Base-by-base conservation (phyloP, 2,113 vertebrate genomes). In the Lonchura striata region DNA sequence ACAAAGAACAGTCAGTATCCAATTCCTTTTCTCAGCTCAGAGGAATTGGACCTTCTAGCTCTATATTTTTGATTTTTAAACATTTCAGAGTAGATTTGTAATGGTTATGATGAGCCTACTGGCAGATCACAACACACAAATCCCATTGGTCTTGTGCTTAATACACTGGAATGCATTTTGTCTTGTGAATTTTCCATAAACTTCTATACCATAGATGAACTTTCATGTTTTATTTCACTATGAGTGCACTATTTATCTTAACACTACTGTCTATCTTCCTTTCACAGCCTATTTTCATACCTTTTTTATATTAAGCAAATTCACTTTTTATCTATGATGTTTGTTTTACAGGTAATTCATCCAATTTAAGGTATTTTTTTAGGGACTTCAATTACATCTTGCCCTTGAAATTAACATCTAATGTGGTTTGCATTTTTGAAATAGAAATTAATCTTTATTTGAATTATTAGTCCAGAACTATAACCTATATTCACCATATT, bases 341-440 rank as follows among this genome's bases (percentile, higher is more conserved):
- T 96, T 96, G 85, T 92, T 97, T 96, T 95, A 92, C 78, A 96
- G 90, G 96, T 93, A 94, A 96, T 92, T 96, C 86, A 91, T 96
- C 86, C 92, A 87, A 93, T 94, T 95, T 97, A 94, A 94, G 91
- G 71, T 96, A 95, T 94, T 97, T 96, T 96, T 74, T 92, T 70
- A 90, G 65, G 78, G 78, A 97, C 74, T 93, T 93, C 95, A 91
- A 92, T 96, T 95, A 96, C 79, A 93, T 89, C 91, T 93, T 97
- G 88, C 78, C 88, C 86, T 97, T 97, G 90, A 97, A 96, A 97
- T 96, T 88, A 97, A 96, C 83, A 83, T 76, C 93, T 89, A 95
- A 96, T 83, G 41, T 59, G 77, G 95, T 93, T 93, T 96, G 93
- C 42, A 83, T 86, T 97, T 95, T 96, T 96, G 60, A 79, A 88